These are phyloP conservation scores for Clarias pachynema DNA, from an alignment of 2,797 vertebrate species.

Conservation along the genomic window DNA sequence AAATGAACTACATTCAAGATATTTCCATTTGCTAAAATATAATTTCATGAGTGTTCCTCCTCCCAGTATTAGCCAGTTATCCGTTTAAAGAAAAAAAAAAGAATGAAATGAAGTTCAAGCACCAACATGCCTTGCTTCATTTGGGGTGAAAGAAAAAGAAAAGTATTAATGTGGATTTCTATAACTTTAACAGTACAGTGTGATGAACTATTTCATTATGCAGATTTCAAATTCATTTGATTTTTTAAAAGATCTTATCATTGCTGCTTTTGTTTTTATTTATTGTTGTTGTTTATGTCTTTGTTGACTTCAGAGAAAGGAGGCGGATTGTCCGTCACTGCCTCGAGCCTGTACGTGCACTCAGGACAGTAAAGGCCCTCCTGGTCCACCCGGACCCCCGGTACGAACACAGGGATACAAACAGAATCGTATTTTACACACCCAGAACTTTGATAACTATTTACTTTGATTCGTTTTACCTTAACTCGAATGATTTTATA, in stretches of 20 bases:
- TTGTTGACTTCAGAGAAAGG: constrained; percentile 82
- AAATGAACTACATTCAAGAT: too few species aligned
- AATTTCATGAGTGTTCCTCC: neutral
- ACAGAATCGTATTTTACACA: neutral
- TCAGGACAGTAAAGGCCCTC: constrained; percentile 85
- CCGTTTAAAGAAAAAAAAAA: neutral
- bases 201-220: neutral
- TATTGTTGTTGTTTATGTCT: neutral
- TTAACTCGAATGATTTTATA: neutral
- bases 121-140: neutral
- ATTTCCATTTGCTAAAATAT: neutral
- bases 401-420: constrained; percentile 71
- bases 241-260: too few species aligned
- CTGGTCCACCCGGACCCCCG: constrained; percentile 85
- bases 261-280: neutral
- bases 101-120: neutral
- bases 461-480: neutral
- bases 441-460: neutral
- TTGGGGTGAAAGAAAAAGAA: neutral
- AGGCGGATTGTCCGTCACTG: constrained; percentile 87
- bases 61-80: too few species aligned
- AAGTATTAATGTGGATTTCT: neutral
- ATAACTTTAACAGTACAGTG: neutral
- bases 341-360: constrained; percentile 93
- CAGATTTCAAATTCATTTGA: neutral